Percentiles rank a stretch among this genome's conserved stretches.
phyloP scores from a whole-genome alignment of 2,888 invertebrate species.

The Tenthredo mesomela region DNA sequence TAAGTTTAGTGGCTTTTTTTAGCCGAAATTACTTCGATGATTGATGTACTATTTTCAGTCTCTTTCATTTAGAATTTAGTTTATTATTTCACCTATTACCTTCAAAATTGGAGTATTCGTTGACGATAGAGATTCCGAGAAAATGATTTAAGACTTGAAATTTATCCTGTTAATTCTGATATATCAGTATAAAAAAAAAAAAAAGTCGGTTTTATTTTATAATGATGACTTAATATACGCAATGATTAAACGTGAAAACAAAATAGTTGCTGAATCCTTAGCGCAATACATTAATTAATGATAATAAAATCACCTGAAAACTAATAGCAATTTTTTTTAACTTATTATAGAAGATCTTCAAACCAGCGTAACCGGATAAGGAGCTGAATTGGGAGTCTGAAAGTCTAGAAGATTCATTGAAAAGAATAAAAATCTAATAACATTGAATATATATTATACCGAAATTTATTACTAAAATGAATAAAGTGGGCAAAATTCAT shows the following conservation, averaged over 20 bases:
- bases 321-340: constrained; percentile 38
- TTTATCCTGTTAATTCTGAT: background rate
- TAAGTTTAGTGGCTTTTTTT: background rate
- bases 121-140: background rate
- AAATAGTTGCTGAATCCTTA: constrained; percentile 58
- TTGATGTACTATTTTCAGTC: background rate
- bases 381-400: background rate
- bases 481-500: background rate
- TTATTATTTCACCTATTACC: constrained; percentile 64
- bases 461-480: background rate
- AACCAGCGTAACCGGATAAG: background rate
- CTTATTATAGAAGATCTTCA: constrained; percentile 49
- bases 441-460: background rate
- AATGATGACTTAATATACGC: constrained; percentile 62
- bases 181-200: too few relatives aligned
- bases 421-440: background rate
- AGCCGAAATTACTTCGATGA: too few relatives aligned
- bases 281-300: constrained; percentile 16
- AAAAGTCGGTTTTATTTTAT: background rate
- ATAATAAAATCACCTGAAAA: constrained; percentile 24
- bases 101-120: constrained; percentile 53
- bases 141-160: background rate
- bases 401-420: background rate
- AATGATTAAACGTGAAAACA: constrained; percentile 62
- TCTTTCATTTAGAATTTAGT: background rate